Conservation (phyloP, 1,140 invertebrate species). For the Panagrolaimus sp. region DNA sequence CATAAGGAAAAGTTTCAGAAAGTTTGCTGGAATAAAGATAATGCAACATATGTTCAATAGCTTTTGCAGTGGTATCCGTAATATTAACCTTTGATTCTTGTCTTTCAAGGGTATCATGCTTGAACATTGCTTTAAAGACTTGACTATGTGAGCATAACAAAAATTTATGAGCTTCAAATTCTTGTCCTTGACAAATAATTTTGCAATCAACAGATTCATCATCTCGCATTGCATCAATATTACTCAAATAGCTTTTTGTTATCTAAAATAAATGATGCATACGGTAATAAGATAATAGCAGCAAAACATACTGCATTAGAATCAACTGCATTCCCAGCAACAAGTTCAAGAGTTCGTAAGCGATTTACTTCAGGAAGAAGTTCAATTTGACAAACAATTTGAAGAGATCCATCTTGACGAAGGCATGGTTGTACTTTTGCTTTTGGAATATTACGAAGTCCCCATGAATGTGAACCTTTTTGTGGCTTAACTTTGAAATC, state of each 20-base stretch:
- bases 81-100: constrained; percentile 38
- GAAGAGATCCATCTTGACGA: constrained; percentile 47
- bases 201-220: constrained; percentile 29
- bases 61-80: constrained; percentile 33
- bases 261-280: neutral
- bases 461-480: constrained; percentile 58
- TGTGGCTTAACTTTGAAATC: constrained; percentile 58
- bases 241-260: neutral
- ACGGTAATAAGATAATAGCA: constrained; percentile 24
- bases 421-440: constrained; percentile 51
- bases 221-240: constrained; percentile 6
- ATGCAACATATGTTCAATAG: constrained; percentile 52
- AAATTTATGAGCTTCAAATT: constrained; percentile 53
- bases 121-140: constrained; percentile 56
- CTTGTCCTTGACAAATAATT: constrained; percentile 36
- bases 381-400: constrained; percentile 53
- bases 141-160: constrained; percentile 52
- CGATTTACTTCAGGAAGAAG: constrained; percentile 50
- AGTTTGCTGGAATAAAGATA: constrained; percentile 50
- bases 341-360: constrained; percentile 38
- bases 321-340: neutral
- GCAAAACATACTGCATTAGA: constrained; percentile 1
- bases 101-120: constrained; percentile 44
- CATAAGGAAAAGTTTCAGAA: constrained; percentile 39
- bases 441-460: constrained; percentile 53